A percentile compares a stretch with the other conserved stretches of the same genome.
Conservation (phyloP, 2,888 invertebrate genomes). For the Leptura quadrifasciata region DNA sequence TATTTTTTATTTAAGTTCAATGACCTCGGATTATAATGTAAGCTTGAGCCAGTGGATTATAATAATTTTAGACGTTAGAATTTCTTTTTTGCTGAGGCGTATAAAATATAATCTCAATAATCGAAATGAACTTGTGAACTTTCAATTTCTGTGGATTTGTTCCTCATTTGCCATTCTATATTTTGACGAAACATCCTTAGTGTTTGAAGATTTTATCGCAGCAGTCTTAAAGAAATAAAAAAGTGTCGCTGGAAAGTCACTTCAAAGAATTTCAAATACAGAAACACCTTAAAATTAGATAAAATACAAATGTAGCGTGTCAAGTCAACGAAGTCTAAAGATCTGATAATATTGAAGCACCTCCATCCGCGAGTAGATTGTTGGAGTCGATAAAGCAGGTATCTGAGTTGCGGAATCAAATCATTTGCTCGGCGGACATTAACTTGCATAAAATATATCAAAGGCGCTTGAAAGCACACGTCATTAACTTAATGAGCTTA, state of each 20-base stretch:
- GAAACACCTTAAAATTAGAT: constrained; percentile 68
- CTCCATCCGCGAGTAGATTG: constrained; percentile 65
- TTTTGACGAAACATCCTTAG: not conserved
- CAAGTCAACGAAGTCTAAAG: constrained; percentile 65
- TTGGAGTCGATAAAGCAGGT: constrained; percentile 68
- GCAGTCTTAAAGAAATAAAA: constrained; percentile 26
- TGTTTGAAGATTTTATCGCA: constrained; percentile 25
- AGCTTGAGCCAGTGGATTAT: too few relatives aligned
- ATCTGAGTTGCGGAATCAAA: constrained; percentile 67
- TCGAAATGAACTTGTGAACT: constrained; percentile 21
- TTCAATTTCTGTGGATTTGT: not conserved
- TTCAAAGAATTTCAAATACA: constrained; percentile 58
- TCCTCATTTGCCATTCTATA: not conserved
- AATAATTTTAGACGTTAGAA: too few relatives aligned
- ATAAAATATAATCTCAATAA: not conserved
- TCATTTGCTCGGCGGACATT: constrained; percentile 69
- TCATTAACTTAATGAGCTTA: constrained; percentile 71
- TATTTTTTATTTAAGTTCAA: too few relatives aligned
- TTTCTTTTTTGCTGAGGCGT: not conserved
- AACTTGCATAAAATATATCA: constrained; percentile 69
- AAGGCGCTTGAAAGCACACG: constrained; percentile 66
- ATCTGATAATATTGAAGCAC: constrained; percentile 68
- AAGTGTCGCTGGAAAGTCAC: constrained; percentile 42
- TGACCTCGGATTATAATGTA: too few relatives aligned
- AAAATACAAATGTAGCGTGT: constrained; percentile 68